Evolutionary conservation across 2,888 invertebrate species (phyloP), one percentile per base, ranked within the genome.

Genomic region (Caenorhabditis afra): DNA sequence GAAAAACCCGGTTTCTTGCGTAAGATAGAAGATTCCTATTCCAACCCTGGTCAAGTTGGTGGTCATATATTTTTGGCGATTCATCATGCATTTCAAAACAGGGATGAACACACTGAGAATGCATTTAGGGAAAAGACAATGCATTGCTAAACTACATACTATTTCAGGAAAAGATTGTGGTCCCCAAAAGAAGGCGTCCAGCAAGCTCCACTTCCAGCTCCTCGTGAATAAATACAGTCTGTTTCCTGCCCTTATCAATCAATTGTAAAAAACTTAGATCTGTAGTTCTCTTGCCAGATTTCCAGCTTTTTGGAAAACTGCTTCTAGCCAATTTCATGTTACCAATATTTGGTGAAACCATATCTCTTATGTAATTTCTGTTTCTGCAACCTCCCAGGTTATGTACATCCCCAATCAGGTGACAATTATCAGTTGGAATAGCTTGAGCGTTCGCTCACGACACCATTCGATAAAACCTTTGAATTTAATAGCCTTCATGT

Each of bases 151-250:
- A 35, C 37, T 8, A 5, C 37, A 20, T 7, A 20, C 12, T 22
- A 18, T 77, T 73, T 8, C 79, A 79, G 79, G 73, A 73, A 10
- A 79, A 79, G 41, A 79, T 79, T 14, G 67, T 79, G 44, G 73
- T 79, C 0, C 67, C 79, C 12, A 79, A 73, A 50, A 49, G 79
- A 62, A 61, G 79, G 58, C 66, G 79, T 16, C 79, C 79, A 14
- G 41, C 73, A 41, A 79, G 79, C 23, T 73, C 79, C 5, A 79
- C 79, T 14, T 79, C 79, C 3, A 79, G 73, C 20, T 79, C 79
- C 7, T 67, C 62, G 7, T 78, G 11, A 41, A 44, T 11, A 3
- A 14, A 41, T 8, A 11, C 12, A 11, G n/a, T 29, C 29, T 5
- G 3, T 49, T 39, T 16, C 18, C n/a, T n/a, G n/a, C n/a, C n/a